Evolutionary conservation across 2,113 vertebrate genomes (phyloP).

Genomic region (Saccopteryx bilineata): DNA sequence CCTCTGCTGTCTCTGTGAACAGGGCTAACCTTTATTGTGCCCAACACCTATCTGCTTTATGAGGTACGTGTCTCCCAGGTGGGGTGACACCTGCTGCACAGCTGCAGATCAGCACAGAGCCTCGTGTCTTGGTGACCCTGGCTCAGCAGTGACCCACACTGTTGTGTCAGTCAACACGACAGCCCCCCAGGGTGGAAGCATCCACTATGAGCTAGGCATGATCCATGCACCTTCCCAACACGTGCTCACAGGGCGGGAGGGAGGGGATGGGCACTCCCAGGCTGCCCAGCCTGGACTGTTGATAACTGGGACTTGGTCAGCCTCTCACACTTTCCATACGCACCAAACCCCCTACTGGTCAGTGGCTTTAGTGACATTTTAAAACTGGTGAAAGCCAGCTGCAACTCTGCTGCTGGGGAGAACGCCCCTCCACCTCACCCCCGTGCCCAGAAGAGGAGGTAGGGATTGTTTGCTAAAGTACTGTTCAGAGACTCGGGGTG

Average conservation of each 20-base stretch:
- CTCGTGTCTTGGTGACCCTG: neutral
- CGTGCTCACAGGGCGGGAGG: neutral
- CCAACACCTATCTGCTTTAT: neutral
- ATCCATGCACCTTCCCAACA: rapidly evolving
- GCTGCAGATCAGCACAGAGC: neutral
- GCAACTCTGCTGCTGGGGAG: neutral
- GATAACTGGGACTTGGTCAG: neutral
- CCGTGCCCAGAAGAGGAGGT: neutral
- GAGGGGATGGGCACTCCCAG: neutral
- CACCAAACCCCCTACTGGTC: neutral
- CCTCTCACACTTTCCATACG: neutral
- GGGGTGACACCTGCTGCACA: rapidly evolving
- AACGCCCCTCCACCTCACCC: too few species aligned
- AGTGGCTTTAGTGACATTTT: neutral
- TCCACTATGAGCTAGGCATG: neutral
- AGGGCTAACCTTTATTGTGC: neutral
- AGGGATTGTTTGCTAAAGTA: neutral
- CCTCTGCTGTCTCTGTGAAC: neutral
- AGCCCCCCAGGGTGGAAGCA: neutral
- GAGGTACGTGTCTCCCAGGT: neutral
- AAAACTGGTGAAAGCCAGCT: neutral
- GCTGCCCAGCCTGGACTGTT: neutral
- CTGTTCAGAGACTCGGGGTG: neutral
- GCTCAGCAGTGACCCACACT: neutral
- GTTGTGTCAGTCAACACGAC: too few species aligned